A percentile compares a stretch with the other conserved stretches of the same genome.
phyloP scores from a whole-genome alignment of 2,797 vertebrate species.

The Coluber constrictor region DNA sequence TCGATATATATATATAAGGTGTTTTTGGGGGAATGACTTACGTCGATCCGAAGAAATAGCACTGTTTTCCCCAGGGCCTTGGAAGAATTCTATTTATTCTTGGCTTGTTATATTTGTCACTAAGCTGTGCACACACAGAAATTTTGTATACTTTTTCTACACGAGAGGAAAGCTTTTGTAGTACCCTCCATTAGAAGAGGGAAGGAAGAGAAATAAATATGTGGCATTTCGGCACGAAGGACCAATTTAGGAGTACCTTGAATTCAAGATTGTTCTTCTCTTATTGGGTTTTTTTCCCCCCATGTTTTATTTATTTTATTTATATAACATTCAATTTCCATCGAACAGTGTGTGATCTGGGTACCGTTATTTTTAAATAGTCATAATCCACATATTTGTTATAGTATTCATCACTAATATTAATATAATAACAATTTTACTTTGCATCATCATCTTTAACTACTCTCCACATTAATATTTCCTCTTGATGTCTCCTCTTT shows the following conservation, averaged over 20 bases:
- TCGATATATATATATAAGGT: neutral
- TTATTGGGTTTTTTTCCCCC: neutral
- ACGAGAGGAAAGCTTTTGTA: neutral
- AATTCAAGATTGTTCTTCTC: neutral
- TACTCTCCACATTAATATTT: too few species aligned
- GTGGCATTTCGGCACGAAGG: neutral
- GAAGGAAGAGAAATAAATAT: too few species aligned
- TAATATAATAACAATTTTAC: too few species aligned
- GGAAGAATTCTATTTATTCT: neutral
- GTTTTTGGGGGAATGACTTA: neutral
- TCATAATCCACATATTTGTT: too few species aligned
- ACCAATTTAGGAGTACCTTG: neutral
- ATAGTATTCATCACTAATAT: too few species aligned
- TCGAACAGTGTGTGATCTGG: too few species aligned
- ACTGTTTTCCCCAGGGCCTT: neutral
- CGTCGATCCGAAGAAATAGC: rapidly evolving
- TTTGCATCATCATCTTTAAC: too few species aligned
- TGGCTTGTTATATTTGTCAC: neutral
- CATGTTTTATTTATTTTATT: too few species aligned
- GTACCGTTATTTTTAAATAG: too few species aligned
- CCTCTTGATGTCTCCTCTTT: too few species aligned
- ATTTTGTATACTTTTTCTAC: neutral
- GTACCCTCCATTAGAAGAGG: neutral
- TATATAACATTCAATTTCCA: too few species aligned
- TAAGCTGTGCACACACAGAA: too few species aligned